These are phyloP conservation scores for Turritopsis rubra DNA, from an alignment of 30 jellyfish, hydroid and myxozoan genomes.

Conservation along the genomic window DNA sequence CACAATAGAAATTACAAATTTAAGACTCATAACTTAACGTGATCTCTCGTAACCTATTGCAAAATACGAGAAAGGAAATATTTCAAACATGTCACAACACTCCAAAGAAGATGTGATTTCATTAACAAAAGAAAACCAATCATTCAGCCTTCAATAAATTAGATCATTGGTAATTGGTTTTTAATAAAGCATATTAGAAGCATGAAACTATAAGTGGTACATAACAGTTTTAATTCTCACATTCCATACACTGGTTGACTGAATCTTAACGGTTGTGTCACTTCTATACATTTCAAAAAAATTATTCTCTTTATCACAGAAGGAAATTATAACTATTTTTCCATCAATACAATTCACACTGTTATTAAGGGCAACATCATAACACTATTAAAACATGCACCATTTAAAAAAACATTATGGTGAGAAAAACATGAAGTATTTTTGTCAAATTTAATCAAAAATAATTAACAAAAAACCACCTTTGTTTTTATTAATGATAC, in stretches of 20 bases:
- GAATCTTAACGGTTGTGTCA: no score
- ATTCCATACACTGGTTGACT: no score
- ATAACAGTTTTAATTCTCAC: no score
- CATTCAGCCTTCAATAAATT: neutral
- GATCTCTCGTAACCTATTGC: neutral
- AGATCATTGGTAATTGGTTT: neutral
- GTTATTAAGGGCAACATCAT: neutral
- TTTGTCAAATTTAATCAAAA: neutral
- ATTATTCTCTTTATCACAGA: neutral
- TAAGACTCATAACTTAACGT: neutral
- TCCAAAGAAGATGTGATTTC: neutral
- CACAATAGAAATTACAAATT: neutral
- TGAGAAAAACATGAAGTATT: neutral
- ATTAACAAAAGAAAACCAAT: neutral
- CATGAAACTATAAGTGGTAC: neutral
- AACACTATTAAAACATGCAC: neutral
- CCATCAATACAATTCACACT: neutral
- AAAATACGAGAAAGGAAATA: neutral
- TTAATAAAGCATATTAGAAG: neutral
- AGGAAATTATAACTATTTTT: neutral
- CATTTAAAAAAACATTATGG: neutral
- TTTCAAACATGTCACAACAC: neutral
- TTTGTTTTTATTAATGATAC: no score
- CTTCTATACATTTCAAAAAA: no score
- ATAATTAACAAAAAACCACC: neutral